phyloP scores from a whole-genome alignment of 2,797 vertebrate species.

The Lacerta agilis region DNA sequence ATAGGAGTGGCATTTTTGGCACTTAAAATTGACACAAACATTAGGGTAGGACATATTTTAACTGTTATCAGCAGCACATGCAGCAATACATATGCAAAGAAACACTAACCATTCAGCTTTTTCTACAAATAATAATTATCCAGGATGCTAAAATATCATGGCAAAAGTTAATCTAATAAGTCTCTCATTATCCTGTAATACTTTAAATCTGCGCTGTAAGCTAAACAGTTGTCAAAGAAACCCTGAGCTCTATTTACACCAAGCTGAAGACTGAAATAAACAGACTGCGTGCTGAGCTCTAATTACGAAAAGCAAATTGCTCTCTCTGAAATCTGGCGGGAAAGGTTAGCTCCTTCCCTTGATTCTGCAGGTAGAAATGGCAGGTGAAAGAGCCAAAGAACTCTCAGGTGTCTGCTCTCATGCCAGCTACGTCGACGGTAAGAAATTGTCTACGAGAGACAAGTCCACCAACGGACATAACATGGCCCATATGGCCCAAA shows the following conservation, averaged over 20 bases:
- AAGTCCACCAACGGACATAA: slow-evolving; percentile 29
- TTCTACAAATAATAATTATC: slow-evolving; percentile 76
- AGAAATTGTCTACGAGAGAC: slow-evolving; percentile 36
- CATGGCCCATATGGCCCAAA: slow-evolving; percentile 9
- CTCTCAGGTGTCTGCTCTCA: slow-evolving; percentile 34
- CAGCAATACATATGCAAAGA: slow-evolving; percentile 52
- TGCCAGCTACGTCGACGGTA: slow-evolving; percentile 24
- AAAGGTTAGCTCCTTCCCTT: slow-evolving; percentile 61
- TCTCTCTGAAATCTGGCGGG: slow-evolving; percentile 58
- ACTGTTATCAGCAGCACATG: slow-evolving; percentile 51
- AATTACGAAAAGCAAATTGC: slow-evolving; percentile 73
- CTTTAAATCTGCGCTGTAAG: slow-evolving; percentile 77
- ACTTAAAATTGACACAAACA: slow-evolving; percentile 42
- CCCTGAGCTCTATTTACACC: slow-evolving; percentile 70
- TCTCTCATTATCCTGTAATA: slow-evolving; percentile 79
- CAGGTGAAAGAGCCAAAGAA: slow-evolving; percentile 26
- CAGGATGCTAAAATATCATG: slow-evolving; percentile 77
- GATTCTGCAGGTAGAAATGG: slow-evolving; percentile 30
- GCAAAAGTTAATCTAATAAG: slow-evolving; percentile 82
- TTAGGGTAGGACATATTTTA: slow-evolving; percentile 56
- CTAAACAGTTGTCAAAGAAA: slow-evolving; percentile 77
- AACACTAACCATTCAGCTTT: slow-evolving; percentile 65
- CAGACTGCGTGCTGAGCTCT: slow-evolving; percentile 65
- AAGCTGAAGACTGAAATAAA: slow-evolving; percentile 61
- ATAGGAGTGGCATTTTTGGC: slow-evolving; percentile 36